These are phyloP conservation scores for Zaprionus camerounensis DNA, from an alignment of 1,140 invertebrate genomes.

Conservation along the genomic window DNA sequence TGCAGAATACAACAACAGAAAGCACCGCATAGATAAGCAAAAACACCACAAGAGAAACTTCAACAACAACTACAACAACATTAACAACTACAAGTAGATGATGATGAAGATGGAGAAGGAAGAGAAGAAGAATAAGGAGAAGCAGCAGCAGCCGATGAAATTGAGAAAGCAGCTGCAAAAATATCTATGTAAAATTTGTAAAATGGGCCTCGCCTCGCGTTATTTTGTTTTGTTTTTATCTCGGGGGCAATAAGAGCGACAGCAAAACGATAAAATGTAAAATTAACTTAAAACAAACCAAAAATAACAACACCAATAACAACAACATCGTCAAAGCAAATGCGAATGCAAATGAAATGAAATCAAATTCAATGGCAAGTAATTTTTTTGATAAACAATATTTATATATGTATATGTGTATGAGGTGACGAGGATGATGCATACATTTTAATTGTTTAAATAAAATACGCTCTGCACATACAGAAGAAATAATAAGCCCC, in stretches of 20 bases:
- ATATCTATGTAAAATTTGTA: conserved; percentile 41
- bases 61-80: conserved; percentile 36
- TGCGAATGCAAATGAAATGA: conserved; percentile 8
- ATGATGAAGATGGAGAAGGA: background rate
- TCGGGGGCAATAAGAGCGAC: conserved; percentile 40
- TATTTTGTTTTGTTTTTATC: conserved; percentile 57
- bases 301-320: conserved; percentile 30
- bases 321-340: conserved; percentile 8
- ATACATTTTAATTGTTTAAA: conserved; percentile 56
- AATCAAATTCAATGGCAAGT: conserved; percentile 49
- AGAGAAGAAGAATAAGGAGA: conserved; percentile 35
- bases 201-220: conserved; percentile 54
- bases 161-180: conserved; percentile 14
- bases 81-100: conserved; percentile 20
- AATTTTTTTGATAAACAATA: conserved; percentile 36
- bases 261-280: conserved; percentile 45
- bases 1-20: conserved; percentile 84
- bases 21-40: conserved; percentile 76
- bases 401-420: conserved; percentile 37
- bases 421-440: conserved; percentile 20
- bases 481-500: conserved; percentile 19
- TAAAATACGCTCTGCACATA: conserved; percentile 8
- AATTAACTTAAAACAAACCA: conserved; percentile 26
- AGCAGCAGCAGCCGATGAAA: conserved; percentile 13
- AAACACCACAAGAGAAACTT: conserved; percentile 33